Percentiles rank a stretch among this genome's conserved stretches.
Conservation (phyloP, 92 coral and sea anemone species). For the Umimayanthus chanpuru region DNA sequence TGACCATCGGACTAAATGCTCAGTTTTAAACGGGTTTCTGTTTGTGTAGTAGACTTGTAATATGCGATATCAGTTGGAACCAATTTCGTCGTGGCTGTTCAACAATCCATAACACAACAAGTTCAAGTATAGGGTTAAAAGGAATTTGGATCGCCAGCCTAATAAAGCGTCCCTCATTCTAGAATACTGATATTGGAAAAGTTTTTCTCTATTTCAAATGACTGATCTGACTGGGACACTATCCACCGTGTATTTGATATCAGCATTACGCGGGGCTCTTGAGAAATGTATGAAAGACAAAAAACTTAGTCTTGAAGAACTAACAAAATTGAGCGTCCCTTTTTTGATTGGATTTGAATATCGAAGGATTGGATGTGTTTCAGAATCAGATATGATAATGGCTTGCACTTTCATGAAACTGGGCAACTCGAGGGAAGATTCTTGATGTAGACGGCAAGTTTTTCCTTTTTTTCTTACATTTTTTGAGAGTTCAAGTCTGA, state of each 20-base stretch:
- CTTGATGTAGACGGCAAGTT: background rate
- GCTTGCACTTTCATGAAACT: too few relatives aligned
- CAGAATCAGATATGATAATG: too few relatives aligned
- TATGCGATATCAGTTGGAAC: background rate
- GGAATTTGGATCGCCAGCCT: too few relatives aligned
- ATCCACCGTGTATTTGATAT: too few relatives aligned
- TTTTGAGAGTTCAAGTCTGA: background rate
- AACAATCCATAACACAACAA: too few relatives aligned
- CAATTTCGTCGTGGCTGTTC: background rate
- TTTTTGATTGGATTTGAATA: background rate
- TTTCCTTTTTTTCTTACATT: background rate
- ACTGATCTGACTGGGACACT: background rate
- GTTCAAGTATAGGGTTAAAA: too few relatives aligned
- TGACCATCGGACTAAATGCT: too few relatives aligned
- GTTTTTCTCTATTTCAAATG: background rate
- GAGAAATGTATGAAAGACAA: background rate
- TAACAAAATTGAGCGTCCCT: background rate
- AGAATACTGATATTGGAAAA: too few relatives aligned
- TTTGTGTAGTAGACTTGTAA: background rate
- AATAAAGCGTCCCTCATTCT: too few relatives aligned
- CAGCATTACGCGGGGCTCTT: background rate
- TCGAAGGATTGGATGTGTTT: background rate
- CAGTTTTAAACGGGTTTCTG: background rate
- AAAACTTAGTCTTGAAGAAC: background rate
- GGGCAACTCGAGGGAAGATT: background rate